A percentile compares a stretch with the other conserved stretches of the same genome.
Evolutionary conservation across 1,140 invertebrate species (phyloP).

Genomic region (Heterodera schachtii): DNA sequence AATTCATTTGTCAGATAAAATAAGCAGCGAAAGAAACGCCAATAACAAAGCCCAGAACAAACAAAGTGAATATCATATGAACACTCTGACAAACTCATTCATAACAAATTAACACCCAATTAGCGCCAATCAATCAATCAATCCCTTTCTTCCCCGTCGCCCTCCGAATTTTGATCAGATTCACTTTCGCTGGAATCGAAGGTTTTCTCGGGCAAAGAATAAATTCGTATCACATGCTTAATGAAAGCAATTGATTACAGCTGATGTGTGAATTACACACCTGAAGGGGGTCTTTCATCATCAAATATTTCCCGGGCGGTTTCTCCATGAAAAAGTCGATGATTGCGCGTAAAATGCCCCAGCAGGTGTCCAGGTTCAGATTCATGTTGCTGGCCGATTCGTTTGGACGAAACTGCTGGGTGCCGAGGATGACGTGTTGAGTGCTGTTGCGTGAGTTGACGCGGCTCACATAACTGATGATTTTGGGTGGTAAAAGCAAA

Average conservation of each 20-base stretch:
- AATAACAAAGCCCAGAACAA: too few species aligned
- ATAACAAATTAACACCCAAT: too few species aligned
- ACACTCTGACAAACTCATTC: too few species aligned
- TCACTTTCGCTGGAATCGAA: conserved; percentile 59
- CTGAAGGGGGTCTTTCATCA: conserved; percentile 89
- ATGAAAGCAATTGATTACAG: conserved; percentile 29
- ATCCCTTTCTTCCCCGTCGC: conserved; percentile 43
- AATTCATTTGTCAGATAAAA: conserved; percentile 38
- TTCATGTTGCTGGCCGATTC: conserved; percentile 99
- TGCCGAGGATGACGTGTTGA: conserved; percentile 94
- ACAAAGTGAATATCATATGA: too few species aligned
- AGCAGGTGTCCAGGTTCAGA: conserved; percentile 98
- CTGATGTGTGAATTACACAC: background rate
- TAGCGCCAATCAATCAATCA: conserved; percentile 13
- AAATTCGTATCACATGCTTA: conserved; percentile 75
- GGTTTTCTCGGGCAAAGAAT: conserved; percentile 59
- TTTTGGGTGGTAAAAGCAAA: background rate
- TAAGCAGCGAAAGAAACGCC: conserved; percentile 7
- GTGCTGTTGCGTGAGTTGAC: conserved; percentile 87
- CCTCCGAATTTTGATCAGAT: conserved; percentile 33
- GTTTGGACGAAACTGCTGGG: conserved; percentile 95
- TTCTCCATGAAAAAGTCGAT: conserved; percentile 97
- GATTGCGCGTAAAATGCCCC: conserved; percentile 97
- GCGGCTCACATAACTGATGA: conserved; percentile 83
- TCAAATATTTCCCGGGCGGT: conserved; percentile 91